These are phyloP conservation scores for Maconellicoccus hirsutus DNA, from an alignment of 1,140 invertebrate species.

Conservation along the genomic window DNA sequence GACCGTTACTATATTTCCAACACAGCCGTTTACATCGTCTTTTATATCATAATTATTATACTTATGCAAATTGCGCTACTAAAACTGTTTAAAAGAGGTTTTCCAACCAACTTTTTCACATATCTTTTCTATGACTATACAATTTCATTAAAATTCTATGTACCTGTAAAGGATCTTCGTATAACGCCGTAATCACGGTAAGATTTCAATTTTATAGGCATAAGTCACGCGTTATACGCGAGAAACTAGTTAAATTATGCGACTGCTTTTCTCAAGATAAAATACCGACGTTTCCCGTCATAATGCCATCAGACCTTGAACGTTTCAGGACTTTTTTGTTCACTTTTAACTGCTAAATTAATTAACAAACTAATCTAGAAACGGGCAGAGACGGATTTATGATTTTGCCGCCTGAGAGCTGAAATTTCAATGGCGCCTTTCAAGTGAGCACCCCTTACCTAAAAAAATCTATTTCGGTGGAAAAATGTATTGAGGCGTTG, in stretches of 20 bases:
- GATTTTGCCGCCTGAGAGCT: no score
- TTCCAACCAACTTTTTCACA: not conserved
- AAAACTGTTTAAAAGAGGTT: not conserved
- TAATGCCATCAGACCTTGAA: not conserved
- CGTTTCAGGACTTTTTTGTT: not conserved
- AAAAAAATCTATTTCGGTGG: no score
- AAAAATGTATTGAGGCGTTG: no score
- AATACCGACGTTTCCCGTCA: not conserved
- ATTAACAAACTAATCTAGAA: no score
- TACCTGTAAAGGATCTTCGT: not conserved
- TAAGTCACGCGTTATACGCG: not conserved
- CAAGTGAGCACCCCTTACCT: no score
- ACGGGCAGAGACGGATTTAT: no score
- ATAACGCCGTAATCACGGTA: not conserved
- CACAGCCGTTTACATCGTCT: no score
- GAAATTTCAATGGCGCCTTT: no score
- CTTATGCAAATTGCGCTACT: no score
- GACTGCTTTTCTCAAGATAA: not conserved
- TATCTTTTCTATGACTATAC: not conserved
- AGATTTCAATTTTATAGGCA: not conserved
- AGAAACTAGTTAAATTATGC: not conserved
- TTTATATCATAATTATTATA: no score
- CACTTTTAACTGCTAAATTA: no score
- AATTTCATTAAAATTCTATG: not conserved
- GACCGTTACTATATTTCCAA: no score